phyloP scores from a whole-genome alignment of 2,113 vertebrate genomes.

The Tetraodon nigroviridis region DNA sequence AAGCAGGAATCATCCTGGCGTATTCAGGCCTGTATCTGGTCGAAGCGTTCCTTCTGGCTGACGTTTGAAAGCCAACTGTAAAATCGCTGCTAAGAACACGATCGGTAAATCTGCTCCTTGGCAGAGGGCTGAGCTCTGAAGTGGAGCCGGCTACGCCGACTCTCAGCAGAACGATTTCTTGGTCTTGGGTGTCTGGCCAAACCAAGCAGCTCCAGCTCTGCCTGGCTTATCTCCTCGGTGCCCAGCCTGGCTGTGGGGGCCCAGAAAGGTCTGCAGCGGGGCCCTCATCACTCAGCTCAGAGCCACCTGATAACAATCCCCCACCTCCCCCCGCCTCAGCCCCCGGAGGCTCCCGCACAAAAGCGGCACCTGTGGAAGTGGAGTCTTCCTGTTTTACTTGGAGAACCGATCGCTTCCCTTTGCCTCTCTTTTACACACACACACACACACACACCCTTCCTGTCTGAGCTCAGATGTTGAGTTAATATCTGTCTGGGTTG shows the following conservation, averaged over 20 bases:
- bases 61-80: constrained; percentile 30
- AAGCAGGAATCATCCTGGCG: constrained; percentile 25
- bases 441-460: constrained; percentile 31
- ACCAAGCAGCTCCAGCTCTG: constrained; percentile 48
- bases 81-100: constrained; percentile 35
- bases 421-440: constrained; percentile 20
- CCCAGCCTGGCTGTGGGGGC: constrained; percentile 19
- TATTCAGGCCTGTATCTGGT: constrained; percentile 12
- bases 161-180: constrained; percentile 51
- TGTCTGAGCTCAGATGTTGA: constrained; percentile 39
- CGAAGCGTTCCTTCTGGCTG: neutral
- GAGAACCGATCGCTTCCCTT: constrained; percentile 60
- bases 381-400: constrained; percentile 76
- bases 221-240: constrained; percentile 42
- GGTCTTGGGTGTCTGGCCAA: constrained; percentile 51
- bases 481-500: constrained; percentile 37
- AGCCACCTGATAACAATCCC: constrained; percentile 37
- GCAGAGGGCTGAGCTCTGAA: constrained; percentile 26
- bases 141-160: constrained; percentile 33
- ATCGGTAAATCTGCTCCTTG: constrained; percentile 47
- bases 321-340: constrained; percentile 32
- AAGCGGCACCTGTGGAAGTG: constrained; percentile 72
- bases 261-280: constrained; percentile 30
- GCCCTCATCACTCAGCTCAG: constrained; percentile 24
- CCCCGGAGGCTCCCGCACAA: constrained; percentile 34